Percentiles rank a stretch among this genome's conserved stretches.
Evolutionary conservation across 2,888 invertebrate species (phyloP).

Genomic region (Heterodera filipjevi): DNA sequence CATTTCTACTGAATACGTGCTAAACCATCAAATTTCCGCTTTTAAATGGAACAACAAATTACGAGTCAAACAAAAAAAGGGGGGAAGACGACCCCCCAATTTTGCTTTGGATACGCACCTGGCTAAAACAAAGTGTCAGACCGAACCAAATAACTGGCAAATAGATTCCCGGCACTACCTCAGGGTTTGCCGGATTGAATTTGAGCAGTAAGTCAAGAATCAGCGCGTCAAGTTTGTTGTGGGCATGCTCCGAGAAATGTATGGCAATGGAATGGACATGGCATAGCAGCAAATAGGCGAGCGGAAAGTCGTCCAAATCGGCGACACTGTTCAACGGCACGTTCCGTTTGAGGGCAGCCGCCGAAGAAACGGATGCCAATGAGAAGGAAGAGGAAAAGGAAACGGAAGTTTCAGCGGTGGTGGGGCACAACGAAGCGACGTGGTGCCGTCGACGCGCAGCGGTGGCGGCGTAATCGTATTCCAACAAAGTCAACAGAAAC

Average conservation of each 20-base stretch:
- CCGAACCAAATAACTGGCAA: too few species aligned
- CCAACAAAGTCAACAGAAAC: conserved; percentile 12
- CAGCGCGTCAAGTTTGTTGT: conserved; percentile 3
- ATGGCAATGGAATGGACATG: background rate
- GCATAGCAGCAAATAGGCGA: conserved; percentile 19
- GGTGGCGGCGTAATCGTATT: conserved; percentile 21
- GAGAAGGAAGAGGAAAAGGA: background rate
- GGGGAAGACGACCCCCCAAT: too few species aligned
- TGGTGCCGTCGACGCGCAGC: background rate
- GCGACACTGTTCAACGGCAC: background rate
- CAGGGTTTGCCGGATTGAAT: conserved; percentile 9
- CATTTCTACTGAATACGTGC: too few species aligned
- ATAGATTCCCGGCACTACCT: background rate
- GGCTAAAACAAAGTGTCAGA: too few species aligned
- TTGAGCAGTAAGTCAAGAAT: conserved; percentile 16
- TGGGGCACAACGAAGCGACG: background rate
- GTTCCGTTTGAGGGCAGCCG: background rate
- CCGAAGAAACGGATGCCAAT: background rate
- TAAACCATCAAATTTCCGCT: too few species aligned
- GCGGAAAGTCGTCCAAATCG: conserved; percentile 16
- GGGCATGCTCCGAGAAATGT: conserved; percentile 3
- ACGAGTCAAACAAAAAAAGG: too few species aligned
- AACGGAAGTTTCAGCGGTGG: background rate
- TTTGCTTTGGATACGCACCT: too few species aligned
- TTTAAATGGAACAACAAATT: too few species aligned